Evolutionary conservation across 2,888 invertebrate genomes (phyloP).

Genomic region (Chaetoderma sp.): DNA sequence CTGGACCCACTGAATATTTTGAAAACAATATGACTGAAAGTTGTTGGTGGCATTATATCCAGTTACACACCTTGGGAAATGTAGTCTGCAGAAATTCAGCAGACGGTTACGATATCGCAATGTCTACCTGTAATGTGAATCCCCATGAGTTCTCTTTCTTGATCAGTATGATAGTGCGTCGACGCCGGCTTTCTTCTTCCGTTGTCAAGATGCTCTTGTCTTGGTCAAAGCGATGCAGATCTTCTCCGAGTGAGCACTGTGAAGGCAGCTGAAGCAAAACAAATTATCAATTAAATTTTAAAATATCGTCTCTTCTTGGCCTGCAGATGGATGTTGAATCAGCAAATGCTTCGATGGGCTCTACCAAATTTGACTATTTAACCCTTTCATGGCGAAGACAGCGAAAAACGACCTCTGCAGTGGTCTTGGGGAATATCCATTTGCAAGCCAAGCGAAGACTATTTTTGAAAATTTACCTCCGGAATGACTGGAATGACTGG

Average conservation of each 20-base stretch:
- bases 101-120: not conserved
- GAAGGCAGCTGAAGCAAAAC: slow-evolving; percentile 29
- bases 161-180: slow-evolving; percentile 85
- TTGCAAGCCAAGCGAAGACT: too few species aligned
- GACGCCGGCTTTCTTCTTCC: slow-evolving; percentile 85
- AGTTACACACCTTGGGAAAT: too few species aligned
- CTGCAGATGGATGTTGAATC: not conserved
- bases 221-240: slow-evolving; percentile 74
- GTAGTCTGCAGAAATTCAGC: not conserved
- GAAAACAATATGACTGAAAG: too few species aligned
- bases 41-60: too few species aligned
- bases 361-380: not conserved
- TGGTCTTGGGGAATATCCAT: too few species aligned
- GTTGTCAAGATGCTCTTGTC: slow-evolving; percentile 80
- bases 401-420: too few species aligned
- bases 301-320: too few species aligned
- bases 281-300: too few species aligned
- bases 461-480: too few species aligned
- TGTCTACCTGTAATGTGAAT: slow-evolving; percentile 84
- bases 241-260: slow-evolving; percentile 49
- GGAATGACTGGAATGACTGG: too few species aligned
- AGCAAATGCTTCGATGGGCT: not conserved
- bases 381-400: too few species aligned
- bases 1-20: too few species aligned
- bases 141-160: slow-evolving; percentile 87